Percentiles rank a stretch among this genome's conserved stretches.
Conservation (phyloP, 1,140 invertebrate genomes). For the Meteorus sp. region DNA sequence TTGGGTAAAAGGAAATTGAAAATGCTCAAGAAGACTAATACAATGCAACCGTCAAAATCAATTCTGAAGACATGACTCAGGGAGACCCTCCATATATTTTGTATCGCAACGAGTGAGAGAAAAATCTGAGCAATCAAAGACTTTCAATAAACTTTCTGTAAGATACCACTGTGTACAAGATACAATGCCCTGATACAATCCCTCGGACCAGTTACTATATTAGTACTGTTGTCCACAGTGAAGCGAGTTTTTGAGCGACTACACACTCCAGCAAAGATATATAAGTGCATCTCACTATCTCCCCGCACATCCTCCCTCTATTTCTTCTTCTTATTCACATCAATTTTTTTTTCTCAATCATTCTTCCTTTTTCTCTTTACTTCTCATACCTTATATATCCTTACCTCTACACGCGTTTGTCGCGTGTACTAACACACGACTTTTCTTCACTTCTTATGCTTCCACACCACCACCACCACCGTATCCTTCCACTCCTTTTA, state of each 20-base stretch:
- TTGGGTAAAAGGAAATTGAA: constrained; percentile 30
- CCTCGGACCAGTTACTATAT: constrained; percentile 21
- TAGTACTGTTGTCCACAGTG: constrained; percentile 9
- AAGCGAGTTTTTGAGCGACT: constrained; percentile 20
- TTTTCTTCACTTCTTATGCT: constrained; percentile 12
- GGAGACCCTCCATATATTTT: no score
- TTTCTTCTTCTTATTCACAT: no score
- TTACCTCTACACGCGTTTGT: constrained; percentile 25
- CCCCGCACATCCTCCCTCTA: no score
- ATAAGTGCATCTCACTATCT: no score
- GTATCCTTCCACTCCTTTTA: constrained; percentile 12
- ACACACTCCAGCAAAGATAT: not conserved
- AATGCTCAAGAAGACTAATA: not conserved
- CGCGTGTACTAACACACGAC: constrained; percentile 17
- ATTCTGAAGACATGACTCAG: no score
- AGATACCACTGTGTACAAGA: not conserved
- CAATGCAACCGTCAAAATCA: no score
- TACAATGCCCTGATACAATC: constrained; percentile 15
- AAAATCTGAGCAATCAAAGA: constrained; percentile 4
- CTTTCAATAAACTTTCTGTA: not conserved
- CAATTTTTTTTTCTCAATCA: not conserved
- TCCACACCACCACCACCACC: constrained; percentile 18
- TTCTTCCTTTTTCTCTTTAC: not conserved
- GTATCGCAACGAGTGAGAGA: no score
- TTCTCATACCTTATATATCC: not conserved